phyloP scores from a whole-genome alignment of 2,888 invertebrate species.

The Lasioglossum morio region DNA sequence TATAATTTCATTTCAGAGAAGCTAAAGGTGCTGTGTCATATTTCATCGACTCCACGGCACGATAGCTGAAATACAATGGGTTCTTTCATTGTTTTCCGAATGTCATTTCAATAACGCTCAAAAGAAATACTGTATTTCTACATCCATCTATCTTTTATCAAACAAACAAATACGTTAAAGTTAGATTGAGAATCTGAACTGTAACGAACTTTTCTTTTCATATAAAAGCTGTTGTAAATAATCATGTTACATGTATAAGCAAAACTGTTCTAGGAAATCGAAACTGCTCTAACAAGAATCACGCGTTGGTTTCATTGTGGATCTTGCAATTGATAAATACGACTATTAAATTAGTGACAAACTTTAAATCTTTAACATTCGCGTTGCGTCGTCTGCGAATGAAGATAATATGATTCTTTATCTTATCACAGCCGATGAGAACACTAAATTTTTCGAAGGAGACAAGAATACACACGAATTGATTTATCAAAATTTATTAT shows the following conservation, averaged over 20 bases:
- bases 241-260: background rate
- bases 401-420: background rate
- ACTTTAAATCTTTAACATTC: background rate
- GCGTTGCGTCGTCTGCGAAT: background rate
- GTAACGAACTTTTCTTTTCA: background rate
- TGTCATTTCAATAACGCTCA: background rate
- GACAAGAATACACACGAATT: background rate
- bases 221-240: background rate
- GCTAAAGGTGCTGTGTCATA: background rate
- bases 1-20: background rate
- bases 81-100: background rate
- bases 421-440: background rate
- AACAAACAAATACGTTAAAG: background rate
- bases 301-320: background rate
- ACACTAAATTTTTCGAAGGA: background rate
- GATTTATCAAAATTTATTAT: conserved; percentile 11
- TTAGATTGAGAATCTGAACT: background rate
- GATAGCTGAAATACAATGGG: background rate
- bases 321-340: background rate
- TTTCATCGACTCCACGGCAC: background rate
- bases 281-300: background rate
- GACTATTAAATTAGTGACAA: background rate
- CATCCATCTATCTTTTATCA: background rate
- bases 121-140: background rate
- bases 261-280: background rate